Evolutionary conservation across 2,797 vertebrate species (phyloP).

Genomic region (Pygocentrus nattereri): DNA sequence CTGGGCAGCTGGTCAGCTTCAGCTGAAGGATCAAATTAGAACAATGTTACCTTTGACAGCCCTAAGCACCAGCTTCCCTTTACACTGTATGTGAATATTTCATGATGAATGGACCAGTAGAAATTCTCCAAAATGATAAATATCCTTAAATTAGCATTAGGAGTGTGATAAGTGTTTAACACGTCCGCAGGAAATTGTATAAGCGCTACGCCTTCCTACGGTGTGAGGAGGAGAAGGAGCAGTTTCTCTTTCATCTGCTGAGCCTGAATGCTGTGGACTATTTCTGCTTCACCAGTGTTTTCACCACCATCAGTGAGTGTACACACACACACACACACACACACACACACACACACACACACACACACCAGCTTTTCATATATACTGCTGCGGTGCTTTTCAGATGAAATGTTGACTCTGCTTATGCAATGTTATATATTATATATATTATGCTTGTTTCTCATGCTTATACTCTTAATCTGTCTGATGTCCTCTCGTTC

Average conservation of each 20-base stretch:
- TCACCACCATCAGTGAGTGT: conserved; percentile 93
- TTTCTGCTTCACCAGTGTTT: conserved; percentile 97
- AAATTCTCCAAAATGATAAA: no score
- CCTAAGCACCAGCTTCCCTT: no score
- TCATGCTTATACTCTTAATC: background rate
- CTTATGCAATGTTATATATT: no score
- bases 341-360: no score
- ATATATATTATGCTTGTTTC: no score
- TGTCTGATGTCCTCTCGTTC: background rate
- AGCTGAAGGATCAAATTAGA: no score
- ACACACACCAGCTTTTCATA: background rate
- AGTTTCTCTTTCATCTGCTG: conserved; percentile 96
- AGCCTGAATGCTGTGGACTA: conserved; percentile 98
- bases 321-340: background rate
- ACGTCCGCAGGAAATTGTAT: conserved; percentile 89
- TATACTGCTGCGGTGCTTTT: background rate
- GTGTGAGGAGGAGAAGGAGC: conserved; percentile 96
- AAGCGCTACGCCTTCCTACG: conserved; percentile 96
- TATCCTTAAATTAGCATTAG: background rate
- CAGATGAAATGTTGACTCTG: background rate
- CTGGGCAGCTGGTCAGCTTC: no score
- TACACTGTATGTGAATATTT: no score
- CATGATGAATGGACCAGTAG: no score
- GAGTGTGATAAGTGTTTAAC: background rate
- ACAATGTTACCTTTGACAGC: no score